Evolutionary conservation across 2,888 invertebrate species (phyloP), one percentile per base, ranked within the genome.

Genomic region (Rhingia rostrata): DNA sequence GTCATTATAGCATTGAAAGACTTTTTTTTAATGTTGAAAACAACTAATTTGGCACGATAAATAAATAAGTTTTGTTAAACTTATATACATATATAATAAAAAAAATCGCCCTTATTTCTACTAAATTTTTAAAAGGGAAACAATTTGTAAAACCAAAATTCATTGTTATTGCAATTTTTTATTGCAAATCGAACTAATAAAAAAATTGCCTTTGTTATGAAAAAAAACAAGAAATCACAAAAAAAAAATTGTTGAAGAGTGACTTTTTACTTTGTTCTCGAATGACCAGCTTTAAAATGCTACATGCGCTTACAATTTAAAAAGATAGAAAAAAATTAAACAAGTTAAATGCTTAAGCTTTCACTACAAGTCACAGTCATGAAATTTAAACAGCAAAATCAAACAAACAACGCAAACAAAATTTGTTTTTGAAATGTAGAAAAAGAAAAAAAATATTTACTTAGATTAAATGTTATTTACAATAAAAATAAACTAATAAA

Each of bases 401-500:
- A 63, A 58, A 45, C n/a, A 6, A 22, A 61, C 54, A 9, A 56
- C 43, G 32, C 58, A 41, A 10, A 43, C 10, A 69, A 66, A 43
- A 80, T 73, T 61, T 63, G 78, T 77, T 69, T 58, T 69, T 35
- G 60, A 67, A 63, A 67, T 64, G 41, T 78, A 64, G 58, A 64
- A 43, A 60, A 67, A 54, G 4, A 22, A 22, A 22, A 60, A 35
- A 63, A 47, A 56, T 73, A 82, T 82, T 67, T 66, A 77, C 72
- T 45, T 67, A 83, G 77, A 82, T 56, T 67, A 69, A 58, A 83
- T 45, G 60, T 79, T 83, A 83, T 83, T 83, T 83, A 83, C 83
- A 67, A 41, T n/a, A 51, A 58, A 33, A 30, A 22, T 1, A 22
- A 22, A 22, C 22, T 22, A 22, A 22, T 22, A 22, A 49, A 47